Base-by-base conservation (phyloP, 2,888 invertebrate genomes). In the Hirtodrosophila confusa region DNA sequence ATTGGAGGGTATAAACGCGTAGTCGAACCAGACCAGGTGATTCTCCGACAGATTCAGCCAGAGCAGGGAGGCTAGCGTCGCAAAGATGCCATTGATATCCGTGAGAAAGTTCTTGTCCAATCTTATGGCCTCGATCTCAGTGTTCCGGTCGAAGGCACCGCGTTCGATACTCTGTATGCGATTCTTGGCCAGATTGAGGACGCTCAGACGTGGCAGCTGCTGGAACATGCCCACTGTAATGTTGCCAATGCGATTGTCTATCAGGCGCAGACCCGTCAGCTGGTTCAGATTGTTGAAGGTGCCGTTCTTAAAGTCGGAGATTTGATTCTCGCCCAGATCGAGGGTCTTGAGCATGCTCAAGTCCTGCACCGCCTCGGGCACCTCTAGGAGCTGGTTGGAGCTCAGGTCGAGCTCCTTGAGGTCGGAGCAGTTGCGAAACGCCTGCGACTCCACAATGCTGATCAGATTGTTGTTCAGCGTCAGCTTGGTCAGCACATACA, bases 1-100 rank as follows among this genome's bases (percentile, higher is more conserved):
- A 91, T 96, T 97, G 76, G 95, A 95, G 27, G 97, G 97, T 87
- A 97, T 95, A 91, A 97, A 96, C 54, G 97, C 97, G 90, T 97
- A 97, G 92, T 97, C 97, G 92, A 98, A 97, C 96, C 97, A 97
- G 80, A 96, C 95, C 88, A 98, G 93, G 92, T 96, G 96, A 93
- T 97, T 97, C 92, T 97, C 96, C 39, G 97, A 97, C 51, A 97
- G 93, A 92, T 97, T 97, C 63, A 98, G 92, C 95, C 97, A 96
- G 88, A 97, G 92, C 66, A 98, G 93, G 76, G 95, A 96, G n/a
- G 95, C 94, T 29, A 98, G 93, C 62, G 96, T 95, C 35, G 97
- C 95, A 90, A 97, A 96, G 65, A 97, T 96, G 11, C 97, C 97
- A 92, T 97, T 97, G 88, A 98, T 96, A 90, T 97, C 97, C 48